phyloP scores from a whole-genome alignment of 1,140 invertebrate species.

The Eupeodes corollae region DNA sequence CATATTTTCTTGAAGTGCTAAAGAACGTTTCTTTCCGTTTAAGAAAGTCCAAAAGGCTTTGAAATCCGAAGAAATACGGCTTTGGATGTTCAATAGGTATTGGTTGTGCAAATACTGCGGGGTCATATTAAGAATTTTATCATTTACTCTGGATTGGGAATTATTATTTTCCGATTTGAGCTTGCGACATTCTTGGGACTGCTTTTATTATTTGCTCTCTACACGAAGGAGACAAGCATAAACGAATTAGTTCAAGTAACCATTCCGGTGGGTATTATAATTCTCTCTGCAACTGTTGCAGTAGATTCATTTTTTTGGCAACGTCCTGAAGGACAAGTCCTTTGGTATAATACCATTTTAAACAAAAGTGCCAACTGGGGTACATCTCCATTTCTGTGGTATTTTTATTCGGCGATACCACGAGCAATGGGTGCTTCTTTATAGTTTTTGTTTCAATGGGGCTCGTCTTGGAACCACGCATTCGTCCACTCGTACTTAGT shows the following conservation, averaged over 20 bases:
- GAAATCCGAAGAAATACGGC: too few species aligned
- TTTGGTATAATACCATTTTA: constrained; percentile 89
- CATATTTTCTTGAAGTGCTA: too few species aligned
- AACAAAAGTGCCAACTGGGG: constrained; percentile 96
- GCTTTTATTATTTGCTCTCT: constrained; percentile 71
- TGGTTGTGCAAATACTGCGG: too few species aligned
- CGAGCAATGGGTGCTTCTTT: constrained; percentile 72
- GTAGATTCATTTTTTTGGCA: constrained; percentile 93
- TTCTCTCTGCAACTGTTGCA: constrained; percentile 59
- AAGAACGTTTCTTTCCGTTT: too few species aligned
- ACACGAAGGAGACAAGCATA: constrained; percentile 44
- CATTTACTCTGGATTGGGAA: constrained; percentile 69
- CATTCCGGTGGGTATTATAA: constrained; percentile 55
- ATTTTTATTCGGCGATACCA: constrained; percentile 95
- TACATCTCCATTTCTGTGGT: constrained; percentile 94
- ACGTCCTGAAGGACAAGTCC: constrained; percentile 86
- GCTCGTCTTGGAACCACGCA: constrained; percentile 57
- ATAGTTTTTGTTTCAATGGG: constrained; percentile 74
- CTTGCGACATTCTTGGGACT: constrained; percentile 78
- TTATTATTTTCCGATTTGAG: constrained; percentile 87
- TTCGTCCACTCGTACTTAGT: constrained; percentile 57
- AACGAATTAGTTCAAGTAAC: constrained; percentile 51
- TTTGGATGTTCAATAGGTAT: constrained; percentile 54
- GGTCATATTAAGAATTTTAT: constrained; percentile 68
- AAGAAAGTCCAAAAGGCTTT: too few species aligned